These are phyloP conservation scores for Sminthurinus signatus DNA, from an alignment of 1,140 invertebrate species.

Conservation along the genomic window DNA sequence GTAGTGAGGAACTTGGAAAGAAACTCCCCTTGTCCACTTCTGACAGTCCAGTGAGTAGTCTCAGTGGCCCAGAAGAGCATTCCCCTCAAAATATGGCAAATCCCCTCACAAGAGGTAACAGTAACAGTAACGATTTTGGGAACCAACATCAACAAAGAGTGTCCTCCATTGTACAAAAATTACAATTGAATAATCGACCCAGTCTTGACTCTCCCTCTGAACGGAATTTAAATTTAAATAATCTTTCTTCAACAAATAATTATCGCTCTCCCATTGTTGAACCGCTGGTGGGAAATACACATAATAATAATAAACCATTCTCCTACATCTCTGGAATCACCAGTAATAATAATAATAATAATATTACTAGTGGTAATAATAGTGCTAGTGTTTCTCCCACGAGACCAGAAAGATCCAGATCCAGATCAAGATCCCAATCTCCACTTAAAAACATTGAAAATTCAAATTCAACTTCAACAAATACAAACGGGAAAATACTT, in stretches of 20 bases:
- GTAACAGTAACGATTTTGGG: background rate
- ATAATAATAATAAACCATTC: conserved; percentile 67
- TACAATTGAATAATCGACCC: conserved; percentile 20
- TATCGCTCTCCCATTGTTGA: too few relatives aligned
- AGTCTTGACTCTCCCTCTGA: conserved; percentile 11
- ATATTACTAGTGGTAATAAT: background rate
- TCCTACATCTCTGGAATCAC: conserved; percentile 54
- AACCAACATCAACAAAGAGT: conserved; percentile 10
- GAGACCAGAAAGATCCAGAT: background rate
- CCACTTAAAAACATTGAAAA: background rate
- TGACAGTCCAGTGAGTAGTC: conserved; percentile 22
- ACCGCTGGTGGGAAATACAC: conserved; percentile 50
- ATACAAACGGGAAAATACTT: background rate
- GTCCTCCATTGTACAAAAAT: conserved; percentile 24
- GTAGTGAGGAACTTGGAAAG: conserved; percentile 2
- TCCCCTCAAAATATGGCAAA: background rate
- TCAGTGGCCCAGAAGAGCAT: conserved; percentile 19
- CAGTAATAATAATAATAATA: background rate
- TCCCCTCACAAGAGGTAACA: background rate
- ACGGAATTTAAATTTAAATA: background rate
- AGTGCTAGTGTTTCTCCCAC: conserved; percentile 6
- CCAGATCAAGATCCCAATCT: conserved; percentile 5
- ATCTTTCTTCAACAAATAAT: too few relatives aligned
- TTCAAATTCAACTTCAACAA: background rate
- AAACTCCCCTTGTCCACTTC: conserved; percentile 2